phyloP scores from a whole-genome alignment of 2,113 vertebrate species.

The Melanotaenia duboulayi region DNA sequence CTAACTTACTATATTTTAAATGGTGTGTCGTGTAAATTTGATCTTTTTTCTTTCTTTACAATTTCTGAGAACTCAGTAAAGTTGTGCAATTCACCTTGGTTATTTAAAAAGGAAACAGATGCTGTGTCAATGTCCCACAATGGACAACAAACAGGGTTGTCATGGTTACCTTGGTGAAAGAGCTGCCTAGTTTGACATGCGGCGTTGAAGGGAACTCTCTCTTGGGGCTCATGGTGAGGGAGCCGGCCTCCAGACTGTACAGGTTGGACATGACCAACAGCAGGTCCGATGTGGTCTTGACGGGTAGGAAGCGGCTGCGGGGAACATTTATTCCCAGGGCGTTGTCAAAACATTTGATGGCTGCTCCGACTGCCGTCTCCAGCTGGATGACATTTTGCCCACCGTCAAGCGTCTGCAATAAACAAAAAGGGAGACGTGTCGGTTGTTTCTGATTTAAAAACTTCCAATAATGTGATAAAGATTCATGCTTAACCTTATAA shows the following conservation, averaged over 20 bases:
- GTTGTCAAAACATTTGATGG: slow-evolving; percentile 97
- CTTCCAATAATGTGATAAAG: too few species aligned
- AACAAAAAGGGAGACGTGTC: neutral
- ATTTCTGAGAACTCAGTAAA: too few species aligned
- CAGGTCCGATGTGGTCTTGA: slow-evolving; percentile 98
- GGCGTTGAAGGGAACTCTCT: slow-evolving; percentile 97
- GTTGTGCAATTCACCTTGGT: too few species aligned
- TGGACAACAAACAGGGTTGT: too few species aligned
- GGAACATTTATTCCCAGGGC: slow-evolving; percentile 98
- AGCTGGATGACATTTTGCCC: slow-evolving; percentile 97
- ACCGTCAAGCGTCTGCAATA: slow-evolving; percentile 91
- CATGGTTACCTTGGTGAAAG: slow-evolving; percentile 91
- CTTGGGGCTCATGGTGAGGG: slow-evolving; percentile 95
- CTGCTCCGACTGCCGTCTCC: slow-evolving; percentile 97
- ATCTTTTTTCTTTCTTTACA: too few species aligned
- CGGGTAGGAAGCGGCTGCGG: slow-evolving; percentile 96
- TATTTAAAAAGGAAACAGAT: too few species aligned
- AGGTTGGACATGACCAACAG: slow-evolving; percentile 99
- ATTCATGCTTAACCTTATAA: too few species aligned
- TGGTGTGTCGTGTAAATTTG: too few species aligned
- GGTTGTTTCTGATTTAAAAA: too few species aligned
- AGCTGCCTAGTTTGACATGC: slow-evolving; percentile 97
- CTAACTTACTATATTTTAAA: too few species aligned
- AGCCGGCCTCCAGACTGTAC: slow-evolving; percentile 97
- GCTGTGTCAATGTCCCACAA: too few species aligned